phyloP scores from a whole-genome alignment of 2,113 vertebrate genomes.

The Monarcha castaneiventris region DNA sequence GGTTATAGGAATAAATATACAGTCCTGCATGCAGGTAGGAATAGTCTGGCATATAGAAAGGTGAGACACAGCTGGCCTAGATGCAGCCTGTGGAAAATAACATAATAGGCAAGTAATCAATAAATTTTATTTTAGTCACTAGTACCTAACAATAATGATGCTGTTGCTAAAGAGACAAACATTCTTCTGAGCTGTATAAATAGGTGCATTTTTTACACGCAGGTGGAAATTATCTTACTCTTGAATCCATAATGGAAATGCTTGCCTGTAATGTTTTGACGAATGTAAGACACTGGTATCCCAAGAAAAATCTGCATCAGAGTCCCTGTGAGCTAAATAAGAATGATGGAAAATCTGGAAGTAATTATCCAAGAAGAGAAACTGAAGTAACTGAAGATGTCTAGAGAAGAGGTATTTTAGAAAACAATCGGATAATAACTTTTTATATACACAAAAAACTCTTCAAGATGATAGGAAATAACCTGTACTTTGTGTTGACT shows the following conservation, averaged over 20 bases:
- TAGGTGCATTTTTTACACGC: neutral
- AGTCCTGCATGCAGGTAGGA: neutral
- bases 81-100: neutral
- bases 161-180: neutral
- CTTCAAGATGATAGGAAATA: neutral
- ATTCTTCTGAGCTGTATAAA: neutral
- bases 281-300: neutral
- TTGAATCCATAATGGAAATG: neutral
- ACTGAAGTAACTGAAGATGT: neutral
- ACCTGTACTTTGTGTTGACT: neutral
- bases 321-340: neutral
- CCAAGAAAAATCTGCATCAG: neutral
- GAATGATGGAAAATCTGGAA: neutral
- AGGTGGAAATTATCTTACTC: neutral
- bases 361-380: neutral
- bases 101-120: neutral
- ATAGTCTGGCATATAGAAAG: neutral
- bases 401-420: neutral
- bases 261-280: neutral
- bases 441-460: neutral
- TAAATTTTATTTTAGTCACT: neutral
- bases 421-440: neutral
- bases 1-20: neutral
- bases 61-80: neutral
- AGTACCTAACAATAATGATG: accelerated